Percentiles rank a stretch among this genome's conserved stretches.
phyloP scores from a whole-genome alignment of 2,888 invertebrate species.

The Caenorhabditis plicata region DNA sequence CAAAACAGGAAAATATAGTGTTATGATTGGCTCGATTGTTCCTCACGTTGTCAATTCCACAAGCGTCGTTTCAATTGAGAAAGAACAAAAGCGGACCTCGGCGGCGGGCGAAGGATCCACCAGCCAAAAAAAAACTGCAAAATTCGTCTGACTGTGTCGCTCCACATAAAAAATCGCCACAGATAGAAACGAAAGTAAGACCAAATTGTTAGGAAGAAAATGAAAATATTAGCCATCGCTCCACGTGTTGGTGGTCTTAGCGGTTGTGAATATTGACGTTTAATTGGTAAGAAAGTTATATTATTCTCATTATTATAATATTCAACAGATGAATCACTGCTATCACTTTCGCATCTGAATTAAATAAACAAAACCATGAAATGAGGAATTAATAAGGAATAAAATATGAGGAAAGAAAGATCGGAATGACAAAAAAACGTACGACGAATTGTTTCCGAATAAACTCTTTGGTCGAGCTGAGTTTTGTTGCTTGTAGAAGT shows the following conservation, averaged over 20 bases:
- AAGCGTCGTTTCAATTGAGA: too few species aligned
- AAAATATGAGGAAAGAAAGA: neutral
- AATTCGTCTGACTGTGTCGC: conserved; percentile 8
- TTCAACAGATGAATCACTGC: too few species aligned
- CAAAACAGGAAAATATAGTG: too few species aligned
- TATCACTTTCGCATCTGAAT: too few species aligned
- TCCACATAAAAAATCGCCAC: conserved; percentile 24
- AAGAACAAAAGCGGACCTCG: neutral
- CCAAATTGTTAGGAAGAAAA: conserved; percentile 15
- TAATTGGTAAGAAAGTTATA: too few species aligned
- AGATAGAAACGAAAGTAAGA: conserved; percentile 6
- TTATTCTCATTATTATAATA: too few species aligned
- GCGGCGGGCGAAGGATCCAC: conserved; percentile 25
- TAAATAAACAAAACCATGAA: neutral
- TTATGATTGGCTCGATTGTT: too few species aligned
- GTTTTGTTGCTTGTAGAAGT: conserved; percentile 12
- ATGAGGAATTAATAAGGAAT: too few species aligned
- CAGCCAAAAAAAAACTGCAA: conserved; percentile 25
- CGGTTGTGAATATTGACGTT: too few species aligned
- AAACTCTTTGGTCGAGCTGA: conserved; percentile 4
- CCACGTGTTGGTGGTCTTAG: too few species aligned
- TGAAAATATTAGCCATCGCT: conserved; percentile 1
- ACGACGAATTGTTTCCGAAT: conserved; percentile 14
- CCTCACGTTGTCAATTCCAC: too few species aligned
- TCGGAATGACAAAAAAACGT: neutral